A percentile compares a stretch with the other conserved stretches of the same genome.
Evolutionary conservation across 2,888 invertebrate genomes (phyloP).

Genomic region (Morpho helenor): DNA sequence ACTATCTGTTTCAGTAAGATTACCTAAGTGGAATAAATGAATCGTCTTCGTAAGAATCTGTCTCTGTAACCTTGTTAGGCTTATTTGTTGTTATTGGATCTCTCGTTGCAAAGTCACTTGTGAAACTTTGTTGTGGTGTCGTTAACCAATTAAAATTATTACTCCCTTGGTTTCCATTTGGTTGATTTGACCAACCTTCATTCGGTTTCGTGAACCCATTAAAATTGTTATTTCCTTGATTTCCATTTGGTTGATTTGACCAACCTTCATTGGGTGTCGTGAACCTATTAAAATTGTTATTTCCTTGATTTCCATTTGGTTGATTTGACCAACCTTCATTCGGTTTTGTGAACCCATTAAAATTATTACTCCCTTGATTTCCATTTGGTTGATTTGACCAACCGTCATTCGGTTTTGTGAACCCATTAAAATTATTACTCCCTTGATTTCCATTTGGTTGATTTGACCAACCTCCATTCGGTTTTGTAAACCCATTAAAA

Average conservation of each 20-base stretch:
- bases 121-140: not conserved
- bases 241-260: too few species aligned
- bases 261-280: too few species aligned
- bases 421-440: slow-evolving; percentile 7
- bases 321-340: too few species aligned
- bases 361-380: too few species aligned
- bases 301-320: too few species aligned
- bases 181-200: too few species aligned
- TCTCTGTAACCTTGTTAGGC: slow-evolving; percentile 26
- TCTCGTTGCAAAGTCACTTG: not conserved
- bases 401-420: not conserved
- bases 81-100: not conserved
- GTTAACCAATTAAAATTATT: not conserved
- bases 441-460: slow-evolving; percentile 3
- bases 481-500: slow-evolving; percentile 6
- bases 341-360: not conserved
- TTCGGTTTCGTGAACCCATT: too few species aligned
- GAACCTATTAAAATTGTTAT: too few species aligned
- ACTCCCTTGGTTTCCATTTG: too few species aligned
- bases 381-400: too few species aligned
- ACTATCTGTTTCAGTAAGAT: slow-evolving; percentile 42
- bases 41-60: slow-evolving; percentile 37
- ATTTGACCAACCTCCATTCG: not conserved
- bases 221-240: too few species aligned
- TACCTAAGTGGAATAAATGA: slow-evolving; percentile 53